Evolutionary conservation across 2,113 vertebrate species (phyloP), one percentile per base, ranked within the genome.

Genomic region (Peromyscus polionotus): DNA sequence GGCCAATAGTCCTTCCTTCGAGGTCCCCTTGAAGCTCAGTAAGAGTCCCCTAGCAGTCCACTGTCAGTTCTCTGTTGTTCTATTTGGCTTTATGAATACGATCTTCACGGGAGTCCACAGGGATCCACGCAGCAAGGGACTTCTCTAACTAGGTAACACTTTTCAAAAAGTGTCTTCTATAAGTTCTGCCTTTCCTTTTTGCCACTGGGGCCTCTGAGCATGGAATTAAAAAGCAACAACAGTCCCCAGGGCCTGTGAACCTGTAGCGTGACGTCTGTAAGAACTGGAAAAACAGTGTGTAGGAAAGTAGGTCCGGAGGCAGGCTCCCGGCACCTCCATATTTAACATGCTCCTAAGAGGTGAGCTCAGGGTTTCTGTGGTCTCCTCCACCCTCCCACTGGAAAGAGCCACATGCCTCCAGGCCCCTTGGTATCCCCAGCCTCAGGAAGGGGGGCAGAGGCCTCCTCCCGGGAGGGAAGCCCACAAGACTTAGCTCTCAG

Each of bases 111-210:
- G 31, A 95, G 77, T 79, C 97, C 93, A 63, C 51, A 0, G 96
- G 92, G 96, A 97, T 88, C 65, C 51, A 70, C 0, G 26, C 3
- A 93, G 65, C 96, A 93, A 85, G 93, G 93, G 93, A 97, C 76
- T 97, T 97, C 94, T 91, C 97, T 94, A 93, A 95, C 91, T 83
- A 97, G 89, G 91, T 96, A 97, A 97, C 95, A 80, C 22, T 91
- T 76, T 20, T 68, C 81, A 28, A 87, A 90, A 85, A 95, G 70
- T 10, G 61, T 36, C 90, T 51, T 81, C 93, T 88, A 87, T 81
- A 93, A 90, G 87, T 81, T 92, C 87, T 87, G 81, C n/a, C 72
- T 73, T 96, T 97, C 79, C 67, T 89, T 95, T 93, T 89, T 87
- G 88, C 72, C 94, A 91, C 1, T 63, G 81, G 72, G 94, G 61